Percentiles rank a stretch among this genome's conserved stretches.
phyloP scores from a whole-genome alignment of 2,113 vertebrate species.

The Euleptes europaea region DNA sequence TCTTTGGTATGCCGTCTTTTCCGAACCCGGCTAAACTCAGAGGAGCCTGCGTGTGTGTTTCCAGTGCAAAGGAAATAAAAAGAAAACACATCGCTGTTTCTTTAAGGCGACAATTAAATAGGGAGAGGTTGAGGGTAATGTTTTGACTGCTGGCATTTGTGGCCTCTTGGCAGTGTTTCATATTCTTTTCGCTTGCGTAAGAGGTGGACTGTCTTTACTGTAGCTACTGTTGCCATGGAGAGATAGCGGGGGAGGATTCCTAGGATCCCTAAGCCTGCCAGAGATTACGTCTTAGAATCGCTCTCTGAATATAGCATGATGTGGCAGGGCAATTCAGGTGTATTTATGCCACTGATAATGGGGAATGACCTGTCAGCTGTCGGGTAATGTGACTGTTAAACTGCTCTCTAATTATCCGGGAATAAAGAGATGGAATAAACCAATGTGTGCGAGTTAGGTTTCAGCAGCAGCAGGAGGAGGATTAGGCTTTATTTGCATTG shows the following conservation, averaged over 20 bases:
- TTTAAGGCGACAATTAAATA: constrained; percentile 68
- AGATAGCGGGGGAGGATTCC: constrained; percentile 78
- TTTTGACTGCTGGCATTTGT: constrained; percentile 76
- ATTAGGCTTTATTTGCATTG: constrained; percentile 1
- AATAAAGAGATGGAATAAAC: constrained; percentile 41
- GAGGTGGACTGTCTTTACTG: constrained; percentile 78
- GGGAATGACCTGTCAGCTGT: constrained; percentile 62
- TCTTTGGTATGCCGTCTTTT: not conserved
- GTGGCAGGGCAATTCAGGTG: constrained; percentile 71
- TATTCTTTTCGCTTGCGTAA: constrained; percentile 81
- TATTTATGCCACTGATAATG: constrained; percentile 54
- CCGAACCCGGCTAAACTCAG: not conserved
- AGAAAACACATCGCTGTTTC: constrained; percentile 42
- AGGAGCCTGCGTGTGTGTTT: not conserved
- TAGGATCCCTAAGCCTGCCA: constrained; percentile 63
- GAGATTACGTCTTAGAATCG: constrained; percentile 69
- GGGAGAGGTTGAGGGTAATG: constrained; percentile 62
- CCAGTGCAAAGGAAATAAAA: not conserved
- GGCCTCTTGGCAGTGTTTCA: constrained; percentile 71
- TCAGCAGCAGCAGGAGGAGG: constrained; percentile 41
- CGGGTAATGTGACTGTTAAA: constrained; percentile 64
- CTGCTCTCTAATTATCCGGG: constrained; percentile 32
- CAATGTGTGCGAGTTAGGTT: constrained; percentile 26
- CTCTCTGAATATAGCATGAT: constrained; percentile 64
- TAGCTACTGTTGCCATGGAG: constrained; percentile 90